Conservation (phyloP, 2,113 vertebrate species). For the Alethe castanea region DNA sequence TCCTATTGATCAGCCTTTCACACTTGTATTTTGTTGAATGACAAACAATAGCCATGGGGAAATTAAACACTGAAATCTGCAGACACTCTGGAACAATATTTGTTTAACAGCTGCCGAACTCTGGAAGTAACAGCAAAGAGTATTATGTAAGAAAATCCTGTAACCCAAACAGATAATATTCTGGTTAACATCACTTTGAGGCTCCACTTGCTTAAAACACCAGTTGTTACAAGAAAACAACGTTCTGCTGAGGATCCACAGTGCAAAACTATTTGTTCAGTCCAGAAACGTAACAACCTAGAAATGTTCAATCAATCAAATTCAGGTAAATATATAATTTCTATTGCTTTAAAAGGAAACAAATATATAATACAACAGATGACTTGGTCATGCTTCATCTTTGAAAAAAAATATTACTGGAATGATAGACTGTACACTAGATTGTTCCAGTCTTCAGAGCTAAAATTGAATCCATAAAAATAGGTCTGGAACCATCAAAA, state of each 20-base stretch:
- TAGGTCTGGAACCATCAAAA: not conserved
- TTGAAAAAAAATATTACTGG: not conserved
- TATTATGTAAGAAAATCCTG: slow-evolving; percentile 62
- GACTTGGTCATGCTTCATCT: not conserved
- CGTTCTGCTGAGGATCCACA: not conserved
- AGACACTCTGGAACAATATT: slow-evolving; percentile 39
- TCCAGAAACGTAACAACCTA: not conserved
- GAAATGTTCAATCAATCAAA: slow-evolving; percentile 24
- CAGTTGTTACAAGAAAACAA: slow-evolving; percentile 9
- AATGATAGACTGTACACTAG: not conserved
- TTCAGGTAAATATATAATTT: not conserved
- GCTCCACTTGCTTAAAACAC: slow-evolving; percentile 22
- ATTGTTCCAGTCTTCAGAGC: not conserved
- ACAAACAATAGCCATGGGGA: slow-evolving; percentile 17
- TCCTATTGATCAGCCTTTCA: slow-evolving; percentile 11
- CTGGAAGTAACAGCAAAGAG: slow-evolving; percentile 50
- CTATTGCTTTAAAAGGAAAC: not conserved
- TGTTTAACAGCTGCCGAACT: slow-evolving; percentile 62
- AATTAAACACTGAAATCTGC: slow-evolving; percentile 50
- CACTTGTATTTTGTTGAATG: slow-evolving; percentile 25
- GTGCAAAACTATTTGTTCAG: slow-evolving; percentile 15
- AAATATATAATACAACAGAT: not conserved
- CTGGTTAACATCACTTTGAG: slow-evolving; percentile 51
- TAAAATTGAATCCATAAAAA: not conserved
- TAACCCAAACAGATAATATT: slow-evolving; percentile 71